Conservation (phyloP, 2,888 invertebrate genomes). For the Apotomis turbidana region DNA sequence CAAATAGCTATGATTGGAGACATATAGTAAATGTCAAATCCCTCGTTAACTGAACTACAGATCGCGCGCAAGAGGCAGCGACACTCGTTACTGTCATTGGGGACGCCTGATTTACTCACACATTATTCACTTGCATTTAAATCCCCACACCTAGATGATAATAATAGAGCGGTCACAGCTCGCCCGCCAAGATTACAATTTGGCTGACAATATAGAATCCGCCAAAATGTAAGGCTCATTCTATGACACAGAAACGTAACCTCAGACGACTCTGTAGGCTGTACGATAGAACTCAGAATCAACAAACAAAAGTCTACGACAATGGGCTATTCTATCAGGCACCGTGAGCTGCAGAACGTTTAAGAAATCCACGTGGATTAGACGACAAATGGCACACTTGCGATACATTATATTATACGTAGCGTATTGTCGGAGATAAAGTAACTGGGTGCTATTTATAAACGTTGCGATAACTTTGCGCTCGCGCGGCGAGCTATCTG, state of each 20-base stretch:
- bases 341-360: background rate
- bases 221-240: background rate
- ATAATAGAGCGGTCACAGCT: slow-evolving; percentile 28
- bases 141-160: slow-evolving; percentile 30
- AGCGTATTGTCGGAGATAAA: slow-evolving; percentile 29
- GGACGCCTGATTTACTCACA: slow-evolving; percentile 37
- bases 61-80: slow-evolving; percentile 1
- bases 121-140: slow-evolving; percentile 37
- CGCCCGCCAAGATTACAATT: slow-evolving; percentile 18
- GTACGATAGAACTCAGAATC: background rate
- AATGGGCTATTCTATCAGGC: background rate
- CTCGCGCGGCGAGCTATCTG: background rate
- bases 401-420: slow-evolving; percentile 4
- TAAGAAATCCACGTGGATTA: slow-evolving; percentile 22
- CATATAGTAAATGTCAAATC: no score
- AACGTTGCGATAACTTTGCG: slow-evolving; percentile 8
- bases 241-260: background rate
- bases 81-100: slow-evolving; percentile 19
- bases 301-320: background rate
- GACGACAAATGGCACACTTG: slow-evolving; percentile 13
- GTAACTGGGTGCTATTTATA: slow-evolving; percentile 27
- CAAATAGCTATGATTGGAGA: no score
- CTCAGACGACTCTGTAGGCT: background rate
- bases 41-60: slow-evolving; percentile 6
- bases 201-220: slow-evolving; percentile 15